Percentiles rank a stretch among this genome's conserved stretches.
phyloP scores from a whole-genome alignment of 2,113 vertebrate genomes.

The Meles meles region DNA sequence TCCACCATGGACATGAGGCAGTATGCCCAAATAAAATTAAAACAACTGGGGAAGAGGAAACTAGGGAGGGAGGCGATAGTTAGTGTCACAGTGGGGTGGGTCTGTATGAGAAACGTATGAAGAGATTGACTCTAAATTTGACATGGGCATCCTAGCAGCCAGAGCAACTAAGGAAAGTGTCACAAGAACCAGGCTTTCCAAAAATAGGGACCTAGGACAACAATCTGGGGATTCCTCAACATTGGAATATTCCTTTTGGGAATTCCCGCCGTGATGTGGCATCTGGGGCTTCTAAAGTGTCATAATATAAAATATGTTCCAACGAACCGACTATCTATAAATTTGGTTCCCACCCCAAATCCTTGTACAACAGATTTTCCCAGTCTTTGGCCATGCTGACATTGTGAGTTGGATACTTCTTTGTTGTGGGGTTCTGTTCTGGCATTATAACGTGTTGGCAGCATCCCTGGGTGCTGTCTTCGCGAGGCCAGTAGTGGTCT shows the following conservation, averaged over 20 bases:
- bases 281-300: neutral
- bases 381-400: neutral
- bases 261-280: neutral
- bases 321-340: neutral
- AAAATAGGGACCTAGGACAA: neutral
- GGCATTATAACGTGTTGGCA: neutral
- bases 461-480: neutral
- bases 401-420: neutral
- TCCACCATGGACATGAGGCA: rapidly evolving
- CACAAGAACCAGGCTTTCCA: neutral
- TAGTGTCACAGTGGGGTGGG: no score
- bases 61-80: no score
- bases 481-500: neutral
- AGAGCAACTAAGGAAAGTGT: neutral
- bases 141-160: neutral
- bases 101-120: neutral
- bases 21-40: neutral
- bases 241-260: neutral
- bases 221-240: neutral
- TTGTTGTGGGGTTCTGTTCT: neutral
- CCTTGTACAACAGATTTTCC: neutral
- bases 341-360: neutral
- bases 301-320: neutral
- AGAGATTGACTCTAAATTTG: neutral
- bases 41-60: neutral